Evolutionary conservation across 2,888 invertebrate species (phyloP), one percentile per base, ranked within the genome.

Genomic region (Protodeltote pygarga): DNA sequence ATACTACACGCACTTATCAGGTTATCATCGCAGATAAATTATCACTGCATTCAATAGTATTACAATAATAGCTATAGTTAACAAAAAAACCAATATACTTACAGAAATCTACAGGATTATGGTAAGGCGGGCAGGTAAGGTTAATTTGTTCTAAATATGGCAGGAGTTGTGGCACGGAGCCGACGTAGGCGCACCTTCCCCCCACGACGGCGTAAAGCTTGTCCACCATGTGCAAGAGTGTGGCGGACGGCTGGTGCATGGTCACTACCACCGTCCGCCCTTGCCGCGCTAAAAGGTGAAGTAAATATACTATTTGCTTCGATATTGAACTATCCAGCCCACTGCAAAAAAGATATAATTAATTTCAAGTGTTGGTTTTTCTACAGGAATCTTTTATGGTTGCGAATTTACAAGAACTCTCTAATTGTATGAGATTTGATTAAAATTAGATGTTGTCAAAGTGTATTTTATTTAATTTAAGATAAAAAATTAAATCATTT

Each of bases 71-170:
- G 9, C 4, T 21, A n/a, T 13, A n/a, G 1, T 3, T 6, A 20
- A 5, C 16, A 16, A 11, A 10, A 9, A 14, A 6, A 11, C 8
- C 2, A 1, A 1, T 1, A 51, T 66, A 93, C 95, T 95, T 87
- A 97, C 97, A 93, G 87, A 95, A 98, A 85, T 98, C 98, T 9
- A 97, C 96, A 24, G 98, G 97, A 88, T 98, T 98, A 83, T 98
- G 97, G 75, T 96, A 97, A 9, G 95, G 94, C 0, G 98, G 98
- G 83, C 98, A 98, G 16, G 93, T 89, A 8, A 98, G 88, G 59
- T 94, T 94, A 47, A 95, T 89, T 55, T 94, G 93, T 35, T 93
- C 92, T 50, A 98, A 87, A 89, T 95, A 98, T 0, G 96, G 95
- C 33, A 98, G 91, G 13, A 98, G 85, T 44, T 94, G 94, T 17